These are phyloP conservation scores for Crotalus viridis DNA, from an alignment of 2,113 vertebrate species.

Conservation along the genomic window DNA sequence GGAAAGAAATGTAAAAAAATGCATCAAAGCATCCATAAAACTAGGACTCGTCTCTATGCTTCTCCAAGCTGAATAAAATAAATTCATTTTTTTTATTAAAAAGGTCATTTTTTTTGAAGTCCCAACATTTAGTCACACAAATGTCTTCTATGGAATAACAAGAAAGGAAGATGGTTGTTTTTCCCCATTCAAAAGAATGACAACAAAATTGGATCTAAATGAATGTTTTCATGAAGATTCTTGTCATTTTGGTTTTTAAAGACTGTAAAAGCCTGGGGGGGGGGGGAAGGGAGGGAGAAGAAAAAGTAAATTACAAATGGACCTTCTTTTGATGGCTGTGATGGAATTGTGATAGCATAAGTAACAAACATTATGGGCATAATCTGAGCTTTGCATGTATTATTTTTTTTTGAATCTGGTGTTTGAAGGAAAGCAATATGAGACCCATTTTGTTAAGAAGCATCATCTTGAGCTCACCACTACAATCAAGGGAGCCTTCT, in stretches of 20 bases:
- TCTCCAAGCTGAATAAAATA: neutral
- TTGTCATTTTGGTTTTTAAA: constrained; percentile 6
- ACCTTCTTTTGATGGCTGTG: neutral
- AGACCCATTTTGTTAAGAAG: neutral
- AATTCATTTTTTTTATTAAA: neutral
- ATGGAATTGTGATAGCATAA: neutral
- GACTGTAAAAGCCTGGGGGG: neutral
- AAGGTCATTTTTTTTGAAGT: neutral
- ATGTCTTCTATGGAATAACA: neutral
- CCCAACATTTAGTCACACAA: constrained; percentile 1
- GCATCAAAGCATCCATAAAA: neutral
- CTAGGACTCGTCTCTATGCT: neutral
- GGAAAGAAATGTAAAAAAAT: neutral
- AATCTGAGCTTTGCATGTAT: neutral
- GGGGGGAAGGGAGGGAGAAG: neutral
- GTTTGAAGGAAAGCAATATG: neutral
- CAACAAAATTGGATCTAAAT: constrained; percentile 13
- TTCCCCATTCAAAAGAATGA: neutral
- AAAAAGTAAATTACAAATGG: neutral
- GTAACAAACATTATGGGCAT: neutral
- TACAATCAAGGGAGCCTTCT: neutral
- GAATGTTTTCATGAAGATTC: constrained; percentile 10
- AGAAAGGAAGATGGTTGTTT: neutral
- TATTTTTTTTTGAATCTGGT: neutral
- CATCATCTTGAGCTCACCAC: neutral